These are phyloP conservation scores for Eilema griseolum DNA, from an alignment of 2,888 invertebrate species.

Conservation along the genomic window DNA sequence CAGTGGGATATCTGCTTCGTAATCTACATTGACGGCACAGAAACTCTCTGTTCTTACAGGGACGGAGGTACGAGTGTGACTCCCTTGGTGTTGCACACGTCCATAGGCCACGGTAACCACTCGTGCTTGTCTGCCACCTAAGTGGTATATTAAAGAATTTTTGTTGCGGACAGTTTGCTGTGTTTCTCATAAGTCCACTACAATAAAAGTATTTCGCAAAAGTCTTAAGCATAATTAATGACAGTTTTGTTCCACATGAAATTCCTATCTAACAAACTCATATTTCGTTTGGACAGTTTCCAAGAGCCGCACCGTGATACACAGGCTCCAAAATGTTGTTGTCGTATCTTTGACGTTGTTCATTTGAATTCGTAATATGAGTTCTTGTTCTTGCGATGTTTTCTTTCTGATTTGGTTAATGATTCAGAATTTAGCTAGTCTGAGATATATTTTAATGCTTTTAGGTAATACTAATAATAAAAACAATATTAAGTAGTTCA, in stretches of 20 bases:
- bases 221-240: conserved; percentile 46
- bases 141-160: too few species aligned
- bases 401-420: not conserved
- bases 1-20: too few species aligned
- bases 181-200: not conserved
- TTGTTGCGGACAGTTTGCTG: not conserved
- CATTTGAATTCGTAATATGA: conserved; percentile 10
- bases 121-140: too few species aligned
- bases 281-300: conserved; percentile 51
- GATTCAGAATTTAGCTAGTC: not conserved
- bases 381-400: not conserved
- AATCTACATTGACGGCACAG: too few species aligned
- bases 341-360: not conserved
- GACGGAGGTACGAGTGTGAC: too few species aligned
- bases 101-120: too few species aligned
- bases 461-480: too few species aligned
- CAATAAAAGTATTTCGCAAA: conserved; percentile 38
- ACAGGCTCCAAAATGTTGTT: conserved; percentile 14
- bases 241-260: conserved; percentile 26
- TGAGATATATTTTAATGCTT: not conserved
- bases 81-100: too few species aligned
- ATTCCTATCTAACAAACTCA: conserved; percentile 34
- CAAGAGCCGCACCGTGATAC: conserved; percentile 34
- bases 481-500: too few species aligned
- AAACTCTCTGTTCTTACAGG: too few species aligned